Conservation (phyloP, 1,140 invertebrate genomes). For the Elymnias hypermnestra region DNA sequence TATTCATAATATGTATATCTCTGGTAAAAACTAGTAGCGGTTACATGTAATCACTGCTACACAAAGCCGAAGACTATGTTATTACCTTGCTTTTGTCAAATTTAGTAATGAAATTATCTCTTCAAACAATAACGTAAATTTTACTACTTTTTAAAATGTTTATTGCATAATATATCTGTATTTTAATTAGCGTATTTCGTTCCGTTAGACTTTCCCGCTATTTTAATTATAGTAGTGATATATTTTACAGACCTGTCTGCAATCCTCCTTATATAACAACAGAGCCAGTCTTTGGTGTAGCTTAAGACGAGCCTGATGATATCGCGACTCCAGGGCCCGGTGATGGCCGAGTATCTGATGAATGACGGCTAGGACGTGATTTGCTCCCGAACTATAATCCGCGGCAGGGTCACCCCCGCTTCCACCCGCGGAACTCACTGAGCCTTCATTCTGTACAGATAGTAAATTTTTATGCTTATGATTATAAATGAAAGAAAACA, state of each 20-base stretch:
- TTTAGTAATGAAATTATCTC: no score
- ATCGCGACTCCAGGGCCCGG: constrained; percentile 92
- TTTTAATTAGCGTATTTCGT: no score
- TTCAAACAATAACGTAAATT: no score
- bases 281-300: constrained; percentile 95
- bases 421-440: constrained; percentile 53
- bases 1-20: no score
- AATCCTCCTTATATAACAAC: constrained; percentile 96
- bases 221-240: not conserved
- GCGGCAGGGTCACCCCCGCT: constrained; percentile 90
- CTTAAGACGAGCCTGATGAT: constrained; percentile 95
- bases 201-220: no score
- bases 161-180: no score
- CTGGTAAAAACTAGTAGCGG: no score
- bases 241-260: constrained; percentile 82
- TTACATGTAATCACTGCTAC: no score
- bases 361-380: constrained; percentile 92
- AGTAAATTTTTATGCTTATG: not conserved
- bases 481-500: no score
- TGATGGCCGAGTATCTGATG: constrained; percentile 97
- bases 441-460: constrained; percentile 43
- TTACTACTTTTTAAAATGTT: no score
- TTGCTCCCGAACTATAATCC: constrained; percentile 96
- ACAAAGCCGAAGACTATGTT: no score
- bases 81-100: no score